Evolutionary conservation across 1,140 invertebrate genomes (phyloP), one percentile per base, ranked within the genome.

Genomic region (Lethrus apterus): DNA sequence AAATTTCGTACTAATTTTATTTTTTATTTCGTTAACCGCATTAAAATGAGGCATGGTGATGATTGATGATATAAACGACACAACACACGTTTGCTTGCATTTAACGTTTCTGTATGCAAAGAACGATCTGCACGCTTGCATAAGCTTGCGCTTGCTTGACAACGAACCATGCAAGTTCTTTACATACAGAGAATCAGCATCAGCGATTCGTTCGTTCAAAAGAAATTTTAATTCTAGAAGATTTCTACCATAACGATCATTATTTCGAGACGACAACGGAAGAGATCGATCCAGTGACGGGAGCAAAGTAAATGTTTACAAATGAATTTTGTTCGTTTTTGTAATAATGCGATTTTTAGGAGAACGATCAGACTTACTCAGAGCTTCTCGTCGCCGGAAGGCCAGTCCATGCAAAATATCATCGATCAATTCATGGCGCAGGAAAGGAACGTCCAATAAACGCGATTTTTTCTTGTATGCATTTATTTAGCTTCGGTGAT

Each of bases 221-320:
- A 7, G 5, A 5, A 41, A 14, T 50, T 30, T 43, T 15, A 11
- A 34, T 59, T 60, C 46, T 60, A 67, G 64, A 65, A 54, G 74
- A 77, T 65, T 73, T 76, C 64, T 73, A 75, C 61, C 74, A 75
- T 66, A 71, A 74, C 63, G 74, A 73, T 57, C 70, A 73, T 50
- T 76, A 66, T 56, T 67, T 69, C 58, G 73, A 75, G 60, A 71
- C 68, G 13, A 69, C 66, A 43, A 69, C 66, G 50, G 74, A 70
- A 46, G 73, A 75, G 50, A 60, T 71, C 49, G 71, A 74, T 58
- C 72, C 73, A 45, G 62, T 69, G 40, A 73, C 70, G 26, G 68
- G 73, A 51, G 70, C 71, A 65, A 76, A 69, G 74, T 76, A 68
- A 59, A 58, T 57, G 23, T 43, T 29, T 43, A 15, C 20, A 32